Base-by-base conservation (phyloP, 2,888 invertebrate genomes). In the Rhyacophila evoluta region DNA sequence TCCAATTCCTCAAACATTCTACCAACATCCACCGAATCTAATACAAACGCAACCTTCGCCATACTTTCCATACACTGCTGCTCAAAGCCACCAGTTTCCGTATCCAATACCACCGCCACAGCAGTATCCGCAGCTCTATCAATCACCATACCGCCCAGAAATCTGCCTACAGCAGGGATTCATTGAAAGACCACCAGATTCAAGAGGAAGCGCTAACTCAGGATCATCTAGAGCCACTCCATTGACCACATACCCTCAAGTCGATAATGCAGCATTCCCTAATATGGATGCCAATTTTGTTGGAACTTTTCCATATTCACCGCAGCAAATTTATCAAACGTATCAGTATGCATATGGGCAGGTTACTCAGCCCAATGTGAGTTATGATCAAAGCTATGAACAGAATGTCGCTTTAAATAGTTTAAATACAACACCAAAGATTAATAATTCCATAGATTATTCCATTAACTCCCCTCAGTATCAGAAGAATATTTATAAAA, bases 161-260 rank as follows among this genome's bases (percentile, higher is more conserved):
- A 19, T 28, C n/a, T 33, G 38, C 36, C 33, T 71, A 41, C 74
- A 39, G n/a, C 25, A 74, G 74, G 37, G 27, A 74, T 15, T 81
- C 79, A 6, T 79, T 79, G 11, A 79, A 74, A 28, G 39, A 29
- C 39, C 28, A 11, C 73, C 29, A 10, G 33, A 72, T 39, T 81
- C 81, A 6, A 70, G 81, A 41, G 72, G 29, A 1, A 72, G 69
- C 25, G 76, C 79, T 2, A 75, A 79, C 38, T 76, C 81, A 0
- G 78, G 78, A 25, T 81, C 81, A 0, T 79, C 81, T 27, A 71
- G 81, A 6, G 74, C 79, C 8, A 81, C 81, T 37, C 81, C 81
- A 5, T 36, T 79, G 28, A 77, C 75, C 67, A 67, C 41, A n/a
- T 74, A 71, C 15, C 78, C 72, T 12, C 41, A 27, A 3, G 39